phyloP scores from a whole-genome alignment of 2,113 vertebrate species.

The Melanostigma gelatinosum region DNA sequence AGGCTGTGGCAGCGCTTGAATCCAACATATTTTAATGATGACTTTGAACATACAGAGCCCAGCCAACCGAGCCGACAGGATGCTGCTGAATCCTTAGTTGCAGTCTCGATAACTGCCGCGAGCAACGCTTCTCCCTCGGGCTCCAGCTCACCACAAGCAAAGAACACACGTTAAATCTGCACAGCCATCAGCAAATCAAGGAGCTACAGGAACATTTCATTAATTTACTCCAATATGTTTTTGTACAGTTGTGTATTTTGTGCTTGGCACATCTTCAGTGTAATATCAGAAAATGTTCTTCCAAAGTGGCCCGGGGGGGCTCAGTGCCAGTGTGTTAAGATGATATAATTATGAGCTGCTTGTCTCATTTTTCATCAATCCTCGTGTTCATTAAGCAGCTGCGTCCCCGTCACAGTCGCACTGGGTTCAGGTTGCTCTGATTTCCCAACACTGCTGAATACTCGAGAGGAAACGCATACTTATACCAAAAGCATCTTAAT shows the following conservation, averaged over 20 bases:
- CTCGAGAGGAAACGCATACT: background rate
- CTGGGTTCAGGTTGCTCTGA: conserved; percentile 17
- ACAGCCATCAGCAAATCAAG: conserved; percentile 6
- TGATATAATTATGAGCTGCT: conserved; percentile 47
- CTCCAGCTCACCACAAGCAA: conserved; percentile 21
- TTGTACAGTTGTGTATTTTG: conserved; percentile 1
- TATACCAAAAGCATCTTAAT: background rate
- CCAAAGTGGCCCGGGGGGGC: background rate
- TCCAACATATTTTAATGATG: conserved; percentile 7
- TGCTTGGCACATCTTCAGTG: background rate
- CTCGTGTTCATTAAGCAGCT: conserved; percentile 38
- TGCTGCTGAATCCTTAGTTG: background rate
- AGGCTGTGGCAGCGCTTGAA: background rate
- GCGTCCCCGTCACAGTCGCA: conserved; percentile 23
- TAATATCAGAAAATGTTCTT: conserved; percentile 16
- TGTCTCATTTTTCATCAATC: conserved; percentile 43
- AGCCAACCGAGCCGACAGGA: conserved; percentile 6
- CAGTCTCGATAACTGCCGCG: conserved; percentile 1
- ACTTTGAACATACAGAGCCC: conserved; percentile 2
- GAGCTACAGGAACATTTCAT: background rate
- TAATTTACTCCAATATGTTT: conserved; percentile 3
- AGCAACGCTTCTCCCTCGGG: conserved; percentile 10
- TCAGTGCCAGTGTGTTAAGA: conserved; percentile 21
- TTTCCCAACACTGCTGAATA: background rate
- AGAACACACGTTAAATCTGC: background rate